A percentile compares a stretch with the other conserved stretches of the same genome.
Evolutionary conservation across 2,113 vertebrate genomes (phyloP).

Genomic region (Eudyptes chrysolophus): DNA sequence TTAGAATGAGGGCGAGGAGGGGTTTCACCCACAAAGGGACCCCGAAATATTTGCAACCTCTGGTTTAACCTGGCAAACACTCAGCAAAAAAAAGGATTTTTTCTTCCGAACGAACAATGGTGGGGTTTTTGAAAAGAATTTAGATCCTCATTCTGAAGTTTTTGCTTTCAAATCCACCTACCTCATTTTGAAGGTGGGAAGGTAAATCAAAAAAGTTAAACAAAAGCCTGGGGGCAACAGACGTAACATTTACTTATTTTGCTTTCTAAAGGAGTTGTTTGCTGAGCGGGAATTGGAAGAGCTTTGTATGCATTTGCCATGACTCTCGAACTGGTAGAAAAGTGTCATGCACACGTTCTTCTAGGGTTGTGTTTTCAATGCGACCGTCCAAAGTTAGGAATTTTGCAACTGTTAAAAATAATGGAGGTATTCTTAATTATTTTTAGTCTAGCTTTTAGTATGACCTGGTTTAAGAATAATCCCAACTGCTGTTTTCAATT

Average conservation of each 20-base stretch:
- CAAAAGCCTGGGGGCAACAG: not conserved
- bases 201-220: not conserved
- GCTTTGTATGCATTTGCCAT: not conserved
- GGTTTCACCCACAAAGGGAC: not conserved
- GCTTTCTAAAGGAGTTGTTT: not conserved
- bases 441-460: not conserved
- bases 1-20: not conserved
- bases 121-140: not conserved
- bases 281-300: not conserved
- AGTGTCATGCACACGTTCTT: not conserved
- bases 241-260: not conserved
- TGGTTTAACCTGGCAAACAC: not conserved
- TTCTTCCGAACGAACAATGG: fast-evolving
- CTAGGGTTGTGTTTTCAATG: not conserved
- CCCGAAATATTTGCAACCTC: not conserved
- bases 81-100: not conserved
- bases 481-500: not conserved
- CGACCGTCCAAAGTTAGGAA: not conserved
- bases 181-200: not conserved
- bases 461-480: not conserved
- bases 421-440: not conserved
- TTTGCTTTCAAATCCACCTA: not conserved
- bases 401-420: not conserved
- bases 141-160: not conserved
- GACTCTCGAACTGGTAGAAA: not conserved